Base-by-base conservation (phyloP, 2,888 invertebrate species). In the Sesia bembeciformis region DNA sequence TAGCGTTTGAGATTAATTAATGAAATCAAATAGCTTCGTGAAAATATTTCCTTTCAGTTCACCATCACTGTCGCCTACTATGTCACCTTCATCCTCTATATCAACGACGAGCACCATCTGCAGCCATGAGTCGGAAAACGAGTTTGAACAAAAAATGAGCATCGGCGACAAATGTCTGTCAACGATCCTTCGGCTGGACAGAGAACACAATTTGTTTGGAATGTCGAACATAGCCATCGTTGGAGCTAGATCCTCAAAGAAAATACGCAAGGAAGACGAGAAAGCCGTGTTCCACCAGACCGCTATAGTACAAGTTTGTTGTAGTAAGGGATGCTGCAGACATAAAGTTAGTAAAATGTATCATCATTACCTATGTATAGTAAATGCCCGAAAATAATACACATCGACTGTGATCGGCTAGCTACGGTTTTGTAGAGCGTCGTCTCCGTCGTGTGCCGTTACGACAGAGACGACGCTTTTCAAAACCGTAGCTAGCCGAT, bases 181-280 rank as follows among this genome's bases (percentile, higher is more conserved):
- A 2, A 89, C 88, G 1, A 84, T 89, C 57, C 69, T 89, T 0
- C 75, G 77, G 4, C 58, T 89, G 57, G 88, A 89, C 60, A 80
- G 75, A 60, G 88, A 89, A 60, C 85, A 87, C 60, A 88, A 89
- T 55, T 62, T 89, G 69, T 89, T 89, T 62, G 88, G 88, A 1
- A 59, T 89, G 38, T 86, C 87, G 3, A 81, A 82, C 60, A 79
- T 86, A 56, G 72, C 83, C 43, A 79, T 84, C 50, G 71, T 78
- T 58, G 78, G 76, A 53, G 60, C 76, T 46, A 73, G 65, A 41
- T 61, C 68, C 43, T 76, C 77, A 39, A 76, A 67, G 59, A 77
- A 73, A 56, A 71, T 60, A 49, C 70, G 72, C 42, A 83, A 79
- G 54, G 74, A 81, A 1, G 76, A 78, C 8, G 72, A 77, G 3